These are phyloP conservation scores for Hyperoodon ampullatus DNA, from an alignment of 2,113 vertebrate genomes.

Conservation along the genomic window DNA sequence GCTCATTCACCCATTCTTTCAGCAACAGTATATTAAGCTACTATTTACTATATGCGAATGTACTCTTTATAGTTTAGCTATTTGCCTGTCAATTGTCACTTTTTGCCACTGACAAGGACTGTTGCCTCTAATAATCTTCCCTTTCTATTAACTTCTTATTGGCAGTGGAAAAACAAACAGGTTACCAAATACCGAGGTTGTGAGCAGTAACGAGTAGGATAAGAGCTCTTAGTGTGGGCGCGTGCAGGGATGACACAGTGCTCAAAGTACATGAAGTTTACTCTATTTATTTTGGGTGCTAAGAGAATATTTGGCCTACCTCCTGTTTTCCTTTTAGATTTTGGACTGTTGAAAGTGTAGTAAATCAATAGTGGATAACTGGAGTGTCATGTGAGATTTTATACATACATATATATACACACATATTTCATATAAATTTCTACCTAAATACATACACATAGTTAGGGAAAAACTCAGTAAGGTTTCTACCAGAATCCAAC, in stretches of 20 bases:
- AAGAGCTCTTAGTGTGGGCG: background rate
- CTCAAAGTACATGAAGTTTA: slow-evolving; percentile 1
- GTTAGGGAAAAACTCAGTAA: background rate
- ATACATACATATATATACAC: background rate
- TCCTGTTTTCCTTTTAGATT: slow-evolving; percentile 42
- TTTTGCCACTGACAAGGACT: background rate
- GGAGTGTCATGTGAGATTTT: background rate
- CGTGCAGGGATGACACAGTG: background rate
- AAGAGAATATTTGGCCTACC: slow-evolving; percentile 37
- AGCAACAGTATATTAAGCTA: background rate
- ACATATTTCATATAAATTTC: background rate
- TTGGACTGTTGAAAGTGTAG: background rate
- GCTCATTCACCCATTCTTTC: background rate
- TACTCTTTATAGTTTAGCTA: background rate
- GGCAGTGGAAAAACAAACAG: background rate
- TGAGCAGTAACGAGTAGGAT: slow-evolving; percentile 7
- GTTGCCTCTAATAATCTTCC: background rate
- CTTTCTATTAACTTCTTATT: slow-evolving; percentile 33
- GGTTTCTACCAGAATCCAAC: background rate
- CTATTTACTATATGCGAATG: background rate
- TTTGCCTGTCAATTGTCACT: background rate
- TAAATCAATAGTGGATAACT: slow-evolving; percentile 13
- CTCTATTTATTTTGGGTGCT: background rate
- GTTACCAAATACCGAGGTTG: background rate
- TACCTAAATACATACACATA: background rate